These are phyloP conservation scores for Pherbina coryleti DNA, from an alignment of 2,888 invertebrate genomes.

Conservation along the genomic window DNA sequence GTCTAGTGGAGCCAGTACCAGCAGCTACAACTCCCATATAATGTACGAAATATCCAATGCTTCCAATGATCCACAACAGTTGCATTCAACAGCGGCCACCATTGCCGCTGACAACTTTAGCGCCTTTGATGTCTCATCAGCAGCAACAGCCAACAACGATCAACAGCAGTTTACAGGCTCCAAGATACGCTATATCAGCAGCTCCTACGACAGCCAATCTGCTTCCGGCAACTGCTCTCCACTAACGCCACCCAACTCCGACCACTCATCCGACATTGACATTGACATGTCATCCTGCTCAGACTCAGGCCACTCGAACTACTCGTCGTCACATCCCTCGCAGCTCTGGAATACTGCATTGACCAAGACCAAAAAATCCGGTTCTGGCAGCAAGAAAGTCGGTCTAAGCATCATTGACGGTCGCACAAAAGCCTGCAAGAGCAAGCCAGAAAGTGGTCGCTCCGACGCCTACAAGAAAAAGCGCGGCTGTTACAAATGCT, in stretches of 20 bases:
- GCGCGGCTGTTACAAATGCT: slow-evolving; percentile 78
- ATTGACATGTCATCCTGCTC: slow-evolving; percentile 70
- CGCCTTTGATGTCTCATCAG: slow-evolving; percentile 46
- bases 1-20: slow-evolving; percentile 26
- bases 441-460: slow-evolving; percentile 43
- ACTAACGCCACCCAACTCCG: slow-evolving; percentile 79
- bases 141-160: slow-evolving; percentile 22
- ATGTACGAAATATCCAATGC: slow-evolving; percentile 68
- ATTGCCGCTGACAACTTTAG: slow-evolving; percentile 51
- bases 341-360: slow-evolving; percentile 48
- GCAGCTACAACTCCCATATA: slow-evolving; percentile 54
- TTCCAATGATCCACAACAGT: slow-evolving; percentile 56
- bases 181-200: slow-evolving; percentile 66
- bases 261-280: slow-evolving; percentile 81
- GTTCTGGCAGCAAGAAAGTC: slow-evolving; percentile 48
- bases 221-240: slow-evolving; percentile 70
- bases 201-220: slow-evolving; percentile 66
- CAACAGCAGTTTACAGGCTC: slow-evolving; percentile 52
- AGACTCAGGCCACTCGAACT: slow-evolving; percentile 61
- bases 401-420: slow-evolving; percentile 66
- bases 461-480: slow-evolving; percentile 62
- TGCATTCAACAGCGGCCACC: slow-evolving; percentile 49
- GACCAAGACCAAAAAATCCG: slow-evolving; percentile 44
- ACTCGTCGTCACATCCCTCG: slow-evolving; percentile 31
- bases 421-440: slow-evolving; percentile 64